These are phyloP conservation scores for Neodiprion pinetum DNA, from an alignment of 1,140 invertebrate species.

Conservation along the genomic window DNA sequence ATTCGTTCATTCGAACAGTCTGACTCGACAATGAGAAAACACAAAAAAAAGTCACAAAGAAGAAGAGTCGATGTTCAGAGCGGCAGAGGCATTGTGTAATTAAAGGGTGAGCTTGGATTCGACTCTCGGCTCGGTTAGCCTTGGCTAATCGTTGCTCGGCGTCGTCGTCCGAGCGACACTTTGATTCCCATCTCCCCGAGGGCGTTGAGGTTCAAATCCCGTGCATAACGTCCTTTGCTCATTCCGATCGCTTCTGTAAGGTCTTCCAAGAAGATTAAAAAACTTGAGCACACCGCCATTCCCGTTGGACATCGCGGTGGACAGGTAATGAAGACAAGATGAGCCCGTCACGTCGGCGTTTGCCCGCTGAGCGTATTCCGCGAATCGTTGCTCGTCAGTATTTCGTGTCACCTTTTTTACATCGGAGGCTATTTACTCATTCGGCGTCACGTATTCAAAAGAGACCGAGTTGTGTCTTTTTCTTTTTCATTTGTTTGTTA, in stretches of 20 bases:
- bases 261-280: constrained; percentile 34
- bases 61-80: too few species aligned
- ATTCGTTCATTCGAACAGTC: too few species aligned
- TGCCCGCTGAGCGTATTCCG: constrained; percentile 25
- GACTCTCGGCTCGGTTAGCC: too few species aligned
- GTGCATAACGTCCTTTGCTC: not conserved
- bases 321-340: constrained; percentile 31
- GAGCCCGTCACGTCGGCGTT: constrained; percentile 27
- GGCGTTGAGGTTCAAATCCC: not conserved
- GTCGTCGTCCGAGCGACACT: not conserved
- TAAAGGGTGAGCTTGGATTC: too few species aligned
- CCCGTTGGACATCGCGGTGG: constrained; percentile 16
- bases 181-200: not conserved
- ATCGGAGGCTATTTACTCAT: constrained; percentile 25
- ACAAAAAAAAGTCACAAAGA: too few species aligned
- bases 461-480: constrained; percentile 2
- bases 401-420: constrained; percentile 28
- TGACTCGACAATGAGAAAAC: too few species aligned
- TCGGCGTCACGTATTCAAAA: constrained; percentile 17
- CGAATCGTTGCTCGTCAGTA: constrained; percentile 28
- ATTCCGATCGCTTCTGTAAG: too few species aligned
- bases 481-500: not conserved
- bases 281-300: constrained; percentile 18
- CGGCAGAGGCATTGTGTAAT: too few species aligned
- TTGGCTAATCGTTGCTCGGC: too few species aligned